Base-by-base conservation (phyloP, 2,888 invertebrate species). In the Trissonchulus sp. region DNA sequence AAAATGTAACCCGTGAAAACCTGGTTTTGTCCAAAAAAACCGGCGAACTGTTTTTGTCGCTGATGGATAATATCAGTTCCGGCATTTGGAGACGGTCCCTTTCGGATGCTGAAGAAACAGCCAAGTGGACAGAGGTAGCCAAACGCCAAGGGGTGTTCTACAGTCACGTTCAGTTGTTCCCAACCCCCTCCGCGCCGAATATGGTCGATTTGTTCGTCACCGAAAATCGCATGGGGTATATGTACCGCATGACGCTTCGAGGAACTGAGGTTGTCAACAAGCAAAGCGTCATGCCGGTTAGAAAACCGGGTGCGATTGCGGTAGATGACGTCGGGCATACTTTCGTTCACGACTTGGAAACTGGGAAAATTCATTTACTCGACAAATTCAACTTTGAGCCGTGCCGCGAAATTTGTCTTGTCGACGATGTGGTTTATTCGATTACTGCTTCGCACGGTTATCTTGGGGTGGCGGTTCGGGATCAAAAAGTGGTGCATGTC, bases 371-470 rank as follows among this genome's bases (percentile, higher is more conserved):
- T 28, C 48, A 35, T 1, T 37, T 3, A 31, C 8, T 77, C 3
- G 69, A 77, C 69, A 60, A 31, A 8, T 31, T 31, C 23, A 65
- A 62, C 28, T 75, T 73, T 35, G 75, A 75, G 35, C 36, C 37
- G 35, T 0, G 23, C 1, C n/a, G 63, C 28, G 76, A 77, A 30
- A 31, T 77, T 15, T 68, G 75, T 30, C 28, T 76, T 28, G 65
- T 76, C 15, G 77, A 77, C 63, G 77, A 77, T 3, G 2, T 30
- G 34, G 73, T 76, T 2, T 76, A 73, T 48, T 73, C 76, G 30
- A 69, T 77, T n/a, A 77, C 73, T 18, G 77, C 77, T 18, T 68
- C 63, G 35, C 73, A 73, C 60, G 75, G 77, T 15, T 77, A 74
- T 34, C 60, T 77, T 1, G 75, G 76, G 30, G 74, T 77, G 2